A percentile compares a stretch with the other conserved stretches of the same genome.
Evolutionary conservation across 2,113 vertebrate species (phyloP).

Genomic region (Rhizomys pruinosus): DNA sequence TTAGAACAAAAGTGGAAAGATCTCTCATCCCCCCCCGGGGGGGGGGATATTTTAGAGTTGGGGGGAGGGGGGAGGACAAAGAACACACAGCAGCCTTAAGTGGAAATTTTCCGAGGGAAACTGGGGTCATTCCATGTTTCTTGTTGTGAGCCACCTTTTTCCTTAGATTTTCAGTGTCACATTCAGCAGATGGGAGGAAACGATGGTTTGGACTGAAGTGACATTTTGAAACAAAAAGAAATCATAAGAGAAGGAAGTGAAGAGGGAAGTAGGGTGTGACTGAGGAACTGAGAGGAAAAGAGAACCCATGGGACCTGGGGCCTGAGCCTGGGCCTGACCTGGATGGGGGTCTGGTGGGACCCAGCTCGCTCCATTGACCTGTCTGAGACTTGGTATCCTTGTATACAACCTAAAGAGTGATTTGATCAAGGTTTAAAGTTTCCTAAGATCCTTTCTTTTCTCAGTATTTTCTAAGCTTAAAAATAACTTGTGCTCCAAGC

Average conservation of each 20-base stretch:
- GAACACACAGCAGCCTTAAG: conserved; percentile 24
- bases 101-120: conserved; percentile 51
- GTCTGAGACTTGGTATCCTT: not conserved
- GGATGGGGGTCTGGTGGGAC: no score
- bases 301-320: not conserved
- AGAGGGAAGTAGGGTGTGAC: not conserved
- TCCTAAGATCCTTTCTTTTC: not conserved
- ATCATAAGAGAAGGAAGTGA: not conserved
- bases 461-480: conserved; percentile 8
- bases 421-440: not conserved
- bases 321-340: accelerated
- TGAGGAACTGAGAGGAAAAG: no score
- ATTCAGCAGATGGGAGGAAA: not conserved
- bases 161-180: not conserved
- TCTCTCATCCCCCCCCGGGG: conserved; percentile 10
- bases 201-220: not conserved
- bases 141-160: not conserved
- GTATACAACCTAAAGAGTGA: conserved; percentile 15
- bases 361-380: not conserved
- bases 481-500: conserved; percentile 9
- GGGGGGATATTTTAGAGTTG: conserved; percentile 62
- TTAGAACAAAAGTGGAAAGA: conserved; percentile 52
- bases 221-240: conserved; percentile 16
- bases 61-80: not conserved
- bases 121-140: not conserved